Evolutionary conservation across 2,113 vertebrate species (phyloP).

Genomic region (Anhinga anhinga): DNA sequence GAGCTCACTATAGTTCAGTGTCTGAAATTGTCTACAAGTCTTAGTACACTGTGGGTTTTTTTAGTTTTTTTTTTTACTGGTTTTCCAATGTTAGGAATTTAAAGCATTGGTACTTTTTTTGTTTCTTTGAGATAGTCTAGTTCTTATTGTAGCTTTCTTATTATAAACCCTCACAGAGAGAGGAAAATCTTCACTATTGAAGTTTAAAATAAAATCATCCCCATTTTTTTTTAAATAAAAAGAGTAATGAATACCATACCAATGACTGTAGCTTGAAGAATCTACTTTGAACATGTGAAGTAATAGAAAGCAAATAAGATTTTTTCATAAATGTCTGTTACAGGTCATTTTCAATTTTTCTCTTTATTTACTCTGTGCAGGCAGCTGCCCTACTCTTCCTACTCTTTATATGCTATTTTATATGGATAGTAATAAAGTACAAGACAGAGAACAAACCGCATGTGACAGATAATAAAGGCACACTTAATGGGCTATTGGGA

Average conservation of each 20-base stretch:
- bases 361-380: background rate
- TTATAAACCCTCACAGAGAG: background rate
- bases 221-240: background rate
- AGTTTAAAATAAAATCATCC: background rate
- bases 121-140: background rate
- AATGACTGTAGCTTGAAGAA: background rate
- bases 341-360: background rate
- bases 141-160: background rate
- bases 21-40: background rate
- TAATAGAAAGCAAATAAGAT: background rate
- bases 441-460: background rate
- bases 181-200: background rate
- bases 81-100: background rate
- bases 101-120: background rate
- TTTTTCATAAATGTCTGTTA: background rate
- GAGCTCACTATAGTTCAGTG: background rate
- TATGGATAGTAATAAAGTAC: background rate
- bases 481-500: background rate
- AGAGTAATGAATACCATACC: background rate
- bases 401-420: background rate
- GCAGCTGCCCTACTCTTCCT: background rate
- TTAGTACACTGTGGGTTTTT: background rate
- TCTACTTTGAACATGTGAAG: background rate
- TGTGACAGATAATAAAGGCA: background rate
- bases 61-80: background rate